phyloP scores from a whole-genome alignment of 2,797 vertebrate genomes.

The Sebastes jordani region DNA sequence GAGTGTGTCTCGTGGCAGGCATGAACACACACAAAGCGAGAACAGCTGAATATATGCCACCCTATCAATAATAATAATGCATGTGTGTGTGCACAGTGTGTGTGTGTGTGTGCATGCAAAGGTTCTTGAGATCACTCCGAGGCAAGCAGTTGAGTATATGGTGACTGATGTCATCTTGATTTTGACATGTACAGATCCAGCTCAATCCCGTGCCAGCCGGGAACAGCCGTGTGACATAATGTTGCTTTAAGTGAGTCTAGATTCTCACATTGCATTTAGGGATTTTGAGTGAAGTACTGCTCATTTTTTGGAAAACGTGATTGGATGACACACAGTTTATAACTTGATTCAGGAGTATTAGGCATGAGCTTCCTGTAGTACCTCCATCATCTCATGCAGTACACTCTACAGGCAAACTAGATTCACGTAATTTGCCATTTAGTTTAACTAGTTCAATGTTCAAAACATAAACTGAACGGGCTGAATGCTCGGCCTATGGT shows the following conservation, averaged over 20 bases:
- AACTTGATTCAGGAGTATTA: not conserved
- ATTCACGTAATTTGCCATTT: not conserved
- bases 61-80: slow-evolving; percentile 8
- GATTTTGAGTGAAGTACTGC: slow-evolving; percentile 20
- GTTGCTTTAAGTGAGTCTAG: slow-evolving; percentile 55
- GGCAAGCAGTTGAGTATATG: slow-evolving; percentile 6
- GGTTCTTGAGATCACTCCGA: slow-evolving; percentile 10
- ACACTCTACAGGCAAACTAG: not conserved
- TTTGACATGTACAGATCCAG: slow-evolving; percentile 52
- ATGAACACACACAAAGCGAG: slow-evolving; percentile 30
- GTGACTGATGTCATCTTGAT: slow-evolving; percentile 55
- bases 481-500: too few species aligned
- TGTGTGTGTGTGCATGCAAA: slow-evolving; percentile 4
- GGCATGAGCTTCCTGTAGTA: not conserved
- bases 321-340: slow-evolving; percentile 5
- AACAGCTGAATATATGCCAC: slow-evolving; percentile 48
- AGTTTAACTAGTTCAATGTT: not conserved
- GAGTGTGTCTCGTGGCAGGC: slow-evolving; percentile 3
- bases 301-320: slow-evolving; percentile 28
- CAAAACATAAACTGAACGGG: too few species aligned
- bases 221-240: slow-evolving; percentile 60
- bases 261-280: slow-evolving; percentile 41
- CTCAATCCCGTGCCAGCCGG: slow-evolving; percentile 35
- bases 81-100: not conserved
- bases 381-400: not conserved